phyloP scores from a whole-genome alignment of 2,888 invertebrate species.

The Cataglyphis rosenhaueri region DNA sequence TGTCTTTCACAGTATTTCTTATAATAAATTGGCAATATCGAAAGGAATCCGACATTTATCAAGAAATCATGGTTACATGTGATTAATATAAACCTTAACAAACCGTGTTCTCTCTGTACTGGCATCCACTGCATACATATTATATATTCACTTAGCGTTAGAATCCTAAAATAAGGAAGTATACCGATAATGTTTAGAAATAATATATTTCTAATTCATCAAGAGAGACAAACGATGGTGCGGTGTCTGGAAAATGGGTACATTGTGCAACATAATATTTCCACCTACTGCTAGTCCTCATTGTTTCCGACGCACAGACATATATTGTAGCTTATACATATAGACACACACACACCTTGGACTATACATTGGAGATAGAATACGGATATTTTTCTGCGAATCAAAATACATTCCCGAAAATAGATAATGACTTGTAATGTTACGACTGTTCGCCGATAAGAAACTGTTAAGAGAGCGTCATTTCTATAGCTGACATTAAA shows the following conservation, averaged over 20 bases:
- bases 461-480: constrained; percentile 56
- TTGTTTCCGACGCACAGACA: constrained; percentile 70
- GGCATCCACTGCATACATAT: constrained; percentile 60
- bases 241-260: constrained; percentile 69
- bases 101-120: constrained; percentile 64
- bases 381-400: constrained; percentile 77
- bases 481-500: constrained; percentile 61
- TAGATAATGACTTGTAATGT: constrained; percentile 64
- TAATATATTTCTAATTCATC: constrained; percentile 80
- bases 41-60: constrained; percentile 50
- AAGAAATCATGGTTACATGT: constrained; percentile 32
- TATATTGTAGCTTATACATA: constrained; percentile 45
- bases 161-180: constrained; percentile 64
- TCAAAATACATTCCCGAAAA: constrained; percentile 81
- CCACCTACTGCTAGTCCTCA: constrained; percentile 61
- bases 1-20: constrained; percentile 67
- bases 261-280: constrained; percentile 61
- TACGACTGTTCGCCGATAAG: constrained; percentile 52
- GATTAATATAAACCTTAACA: constrained; percentile 35
- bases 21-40: constrained; percentile 60
- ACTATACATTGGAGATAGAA: constrained; percentile 62
- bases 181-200: constrained; percentile 77
- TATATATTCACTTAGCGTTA: constrained; percentile 69
- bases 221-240: constrained; percentile 68
- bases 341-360: constrained; percentile 60